A percentile compares a stretch with the other conserved stretches of the same genome.
Evolutionary conservation across 2,113 vertebrate genomes (phyloP).

Genomic region (Meleagris gallopavo): DNA sequence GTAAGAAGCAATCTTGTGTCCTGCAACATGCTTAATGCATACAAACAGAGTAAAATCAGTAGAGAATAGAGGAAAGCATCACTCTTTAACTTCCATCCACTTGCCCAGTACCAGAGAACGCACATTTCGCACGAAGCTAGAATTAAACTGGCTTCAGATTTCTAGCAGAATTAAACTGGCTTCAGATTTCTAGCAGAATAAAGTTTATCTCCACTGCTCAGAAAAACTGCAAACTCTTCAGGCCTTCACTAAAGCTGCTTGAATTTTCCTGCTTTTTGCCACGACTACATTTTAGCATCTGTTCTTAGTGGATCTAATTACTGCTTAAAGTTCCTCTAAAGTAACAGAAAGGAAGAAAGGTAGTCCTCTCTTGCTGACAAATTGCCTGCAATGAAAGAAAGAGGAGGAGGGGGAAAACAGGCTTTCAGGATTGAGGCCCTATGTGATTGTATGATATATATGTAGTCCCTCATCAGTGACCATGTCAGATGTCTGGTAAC

Average conservation of each 20-base stretch:
- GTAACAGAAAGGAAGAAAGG: not conserved
- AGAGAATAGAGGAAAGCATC: too few species aligned
- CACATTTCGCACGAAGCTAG: not conserved
- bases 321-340: not conserved
- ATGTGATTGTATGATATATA: fast-evolving
- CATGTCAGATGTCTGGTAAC: not conserved
- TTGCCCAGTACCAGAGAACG: not conserved
- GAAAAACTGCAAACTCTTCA: not conserved
- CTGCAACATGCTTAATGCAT: not conserved
- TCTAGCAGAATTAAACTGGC: not conserved
- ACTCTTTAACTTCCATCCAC: too few species aligned
- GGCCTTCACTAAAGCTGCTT: not conserved
- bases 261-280: not conserved
- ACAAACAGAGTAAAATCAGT: not conserved
- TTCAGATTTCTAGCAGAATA: not conserved
- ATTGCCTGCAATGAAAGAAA: not conserved
- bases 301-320: not conserved
- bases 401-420: not conserved
- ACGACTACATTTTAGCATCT: not conserved
- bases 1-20: not conserved
- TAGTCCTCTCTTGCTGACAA: not conserved
- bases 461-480: not conserved
- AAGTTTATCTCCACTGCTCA: not conserved
- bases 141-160: not conserved
- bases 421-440: not conserved